Evolutionary conservation across 2,888 invertebrate genomes (phyloP).

Genomic region (Polymixis lichenea): DNA sequence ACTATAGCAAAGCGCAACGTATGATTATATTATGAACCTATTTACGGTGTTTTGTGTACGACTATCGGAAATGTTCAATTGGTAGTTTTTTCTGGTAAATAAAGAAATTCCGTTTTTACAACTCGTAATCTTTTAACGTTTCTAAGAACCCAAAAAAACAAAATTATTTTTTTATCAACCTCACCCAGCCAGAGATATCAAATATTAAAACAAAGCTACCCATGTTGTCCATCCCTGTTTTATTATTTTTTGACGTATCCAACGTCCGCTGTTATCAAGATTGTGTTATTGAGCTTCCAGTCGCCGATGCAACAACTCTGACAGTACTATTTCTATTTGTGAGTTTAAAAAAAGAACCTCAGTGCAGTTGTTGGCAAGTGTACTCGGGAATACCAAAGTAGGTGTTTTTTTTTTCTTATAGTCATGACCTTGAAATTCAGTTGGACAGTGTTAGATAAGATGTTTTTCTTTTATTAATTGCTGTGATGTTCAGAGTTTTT

Average conservation of each 20-base stretch:
- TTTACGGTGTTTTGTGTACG: not conserved
- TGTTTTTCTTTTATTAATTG: not conserved
- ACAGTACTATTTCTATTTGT: slow-evolving; percentile 50
- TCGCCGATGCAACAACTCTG: slow-evolving; percentile 64
- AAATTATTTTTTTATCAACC: not conserved
- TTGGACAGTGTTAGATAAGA: not conserved
- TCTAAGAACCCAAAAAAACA: not conserved
- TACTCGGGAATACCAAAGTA: slow-evolving; percentile 58
- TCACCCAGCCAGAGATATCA: not conserved
- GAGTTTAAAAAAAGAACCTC: slow-evolving; percentile 43
- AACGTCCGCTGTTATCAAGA: slow-evolving; percentile 70
- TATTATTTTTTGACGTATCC: slow-evolving; percentile 68
- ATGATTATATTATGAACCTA: not conserved
- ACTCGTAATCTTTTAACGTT: no score
- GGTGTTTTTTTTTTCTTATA: slow-evolving; percentile 46
- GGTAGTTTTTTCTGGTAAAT: not conserved
- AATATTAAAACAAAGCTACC: slow-evolving; percentile 26
- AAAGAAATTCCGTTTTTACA: not conserved
- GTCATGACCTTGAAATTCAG: slow-evolving; percentile 24
- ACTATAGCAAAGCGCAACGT: not conserved
- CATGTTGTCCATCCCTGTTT: slow-evolving; percentile 58
- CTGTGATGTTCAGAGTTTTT: not conserved
- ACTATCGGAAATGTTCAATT: no score
- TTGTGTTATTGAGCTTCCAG: slow-evolving; percentile 67
- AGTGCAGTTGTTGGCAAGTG: slow-evolving; percentile 60